phyloP scores from a whole-genome alignment of 2,888 invertebrate species.

The Abrostola triplasia region DNA sequence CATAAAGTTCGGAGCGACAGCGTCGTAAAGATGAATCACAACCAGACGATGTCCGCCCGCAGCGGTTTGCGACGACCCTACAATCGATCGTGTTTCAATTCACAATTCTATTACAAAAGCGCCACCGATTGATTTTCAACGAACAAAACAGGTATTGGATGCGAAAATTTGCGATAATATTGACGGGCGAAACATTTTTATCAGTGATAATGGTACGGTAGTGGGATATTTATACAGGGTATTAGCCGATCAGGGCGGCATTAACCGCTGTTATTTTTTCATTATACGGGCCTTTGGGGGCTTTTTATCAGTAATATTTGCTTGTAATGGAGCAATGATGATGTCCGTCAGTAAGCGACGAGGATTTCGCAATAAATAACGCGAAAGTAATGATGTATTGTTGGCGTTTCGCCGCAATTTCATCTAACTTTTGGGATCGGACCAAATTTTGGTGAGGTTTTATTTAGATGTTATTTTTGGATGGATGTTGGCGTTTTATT shows the following conservation, averaged over 20 bases:
- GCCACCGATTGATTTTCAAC: slow-evolving; percentile 59
- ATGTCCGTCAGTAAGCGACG: slow-evolving; percentile 50
- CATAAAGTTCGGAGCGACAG: slow-evolving; percentile 38
- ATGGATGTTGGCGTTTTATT: slow-evolving; percentile 9
- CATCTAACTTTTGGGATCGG: slow-evolving; percentile 27
- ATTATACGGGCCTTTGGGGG: slow-evolving; percentile 47
- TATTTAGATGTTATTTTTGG: slow-evolving; percentile 30
- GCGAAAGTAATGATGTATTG: slow-evolving; percentile 47
- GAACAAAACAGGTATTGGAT: slow-evolving; percentile 59
- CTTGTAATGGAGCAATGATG: slow-evolving; percentile 53
- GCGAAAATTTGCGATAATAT: slow-evolving; percentile 66
- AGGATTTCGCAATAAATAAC: slow-evolving; percentile 44
- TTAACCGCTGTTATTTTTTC: slow-evolving; percentile 60
- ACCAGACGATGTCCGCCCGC: slow-evolving; percentile 60
- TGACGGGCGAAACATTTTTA: slow-evolving; percentile 62
- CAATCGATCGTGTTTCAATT: slow-evolving; percentile 71
- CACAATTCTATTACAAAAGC: slow-evolving; percentile 70
- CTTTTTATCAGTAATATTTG: slow-evolving; percentile 56
- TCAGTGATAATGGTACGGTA: slow-evolving; percentile 59
- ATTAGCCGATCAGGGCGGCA: slow-evolving; percentile 55
- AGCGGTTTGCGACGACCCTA: slow-evolving; percentile 53
- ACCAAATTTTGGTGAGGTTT: slow-evolving; percentile 18
- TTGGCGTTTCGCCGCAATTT: slow-evolving; percentile 24
- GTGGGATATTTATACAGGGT: slow-evolving; percentile 60
- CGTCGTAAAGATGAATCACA: slow-evolving; percentile 66